These are phyloP conservation scores for Torymus aiolomorphi DNA, from an alignment of 2,888 invertebrate genomes.

Conservation along the genomic window DNA sequence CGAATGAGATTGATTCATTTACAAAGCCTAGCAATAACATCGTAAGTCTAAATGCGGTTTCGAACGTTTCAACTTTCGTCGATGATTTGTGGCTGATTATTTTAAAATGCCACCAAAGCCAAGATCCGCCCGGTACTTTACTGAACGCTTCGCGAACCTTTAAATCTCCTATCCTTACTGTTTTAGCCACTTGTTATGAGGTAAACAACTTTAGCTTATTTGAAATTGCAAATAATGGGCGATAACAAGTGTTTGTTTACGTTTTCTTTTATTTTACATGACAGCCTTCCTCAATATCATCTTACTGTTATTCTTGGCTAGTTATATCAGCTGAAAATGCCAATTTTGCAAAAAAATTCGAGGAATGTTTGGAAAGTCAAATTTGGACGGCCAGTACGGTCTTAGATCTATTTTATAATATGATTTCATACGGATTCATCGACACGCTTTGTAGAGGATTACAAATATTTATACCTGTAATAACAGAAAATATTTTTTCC, in stretches of 20 bases:
- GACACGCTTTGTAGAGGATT: conserved; percentile 82
- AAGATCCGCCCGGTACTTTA: conserved; percentile 82
- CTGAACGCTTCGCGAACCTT: conserved; percentile 79
- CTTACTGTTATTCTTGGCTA: conserved; percentile 72
- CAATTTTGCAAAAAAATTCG: conserved; percentile 63
- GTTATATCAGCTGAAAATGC: conserved; percentile 65
- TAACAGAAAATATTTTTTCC: conserved; percentile 6
- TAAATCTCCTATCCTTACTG: conserved; percentile 80
- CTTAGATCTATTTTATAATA: conserved; percentile 77
- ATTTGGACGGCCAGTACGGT: conserved; percentile 73
- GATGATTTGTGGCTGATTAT: conserved; percentile 80
- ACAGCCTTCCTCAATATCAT: conserved; percentile 68
- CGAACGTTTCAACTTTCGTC: not conserved
- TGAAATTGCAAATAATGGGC: conserved; percentile 1
- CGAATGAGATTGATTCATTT: not conserved
- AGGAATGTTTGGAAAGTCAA: conserved; percentile 67
- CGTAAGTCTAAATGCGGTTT: not conserved
- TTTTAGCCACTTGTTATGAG: conserved; percentile 84
- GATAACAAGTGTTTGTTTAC: not conserved
- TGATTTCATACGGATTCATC: conserved; percentile 79
- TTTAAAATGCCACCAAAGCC: conserved; percentile 82
- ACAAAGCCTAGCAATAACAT: not conserved
- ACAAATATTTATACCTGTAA: conserved; percentile 83
- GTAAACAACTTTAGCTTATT: conserved; percentile 76
- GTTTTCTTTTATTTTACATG: conserved; percentile 34